These are phyloP conservation scores for Pachyrhynchus sulphureomaculatus DNA, from an alignment of 1,140 invertebrate genomes.

Conservation along the genomic window DNA sequence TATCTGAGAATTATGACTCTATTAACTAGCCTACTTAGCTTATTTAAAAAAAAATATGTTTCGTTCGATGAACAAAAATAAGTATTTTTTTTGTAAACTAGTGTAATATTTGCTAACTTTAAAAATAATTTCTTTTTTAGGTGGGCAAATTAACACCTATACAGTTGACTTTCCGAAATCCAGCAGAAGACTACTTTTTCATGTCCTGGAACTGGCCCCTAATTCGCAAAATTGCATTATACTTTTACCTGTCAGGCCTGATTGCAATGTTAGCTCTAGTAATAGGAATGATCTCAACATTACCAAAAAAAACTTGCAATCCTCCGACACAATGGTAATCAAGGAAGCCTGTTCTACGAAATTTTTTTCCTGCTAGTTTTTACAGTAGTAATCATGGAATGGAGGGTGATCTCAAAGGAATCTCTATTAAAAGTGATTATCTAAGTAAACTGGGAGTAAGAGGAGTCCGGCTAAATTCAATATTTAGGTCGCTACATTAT, in stretches of 20 bases:
- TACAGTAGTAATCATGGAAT: conserved; percentile 75
- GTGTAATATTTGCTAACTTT: too few relatives aligned
- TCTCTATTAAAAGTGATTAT: conserved; percentile 67
- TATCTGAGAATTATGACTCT: too few relatives aligned
- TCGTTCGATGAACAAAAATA: too few relatives aligned
- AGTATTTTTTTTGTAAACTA: too few relatives aligned
- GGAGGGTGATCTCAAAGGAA: conserved; percentile 71
- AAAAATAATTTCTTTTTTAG: conserved; percentile 33
- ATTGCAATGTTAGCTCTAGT: conserved; percentile 69
- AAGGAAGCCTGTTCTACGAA: conserved; percentile 79
- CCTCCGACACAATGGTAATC: conserved; percentile 72
- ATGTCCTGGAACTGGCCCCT: conserved; percentile 80
- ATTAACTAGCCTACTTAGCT: too few relatives aligned
- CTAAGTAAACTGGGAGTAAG: conserved; percentile 65
- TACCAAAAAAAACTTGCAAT: conserved; percentile 72
- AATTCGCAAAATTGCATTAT: conserved; percentile 71
- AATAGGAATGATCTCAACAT: conserved; percentile 66
- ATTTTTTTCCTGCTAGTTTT: conserved; percentile 80
- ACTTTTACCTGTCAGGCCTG: conserved; percentile 67
- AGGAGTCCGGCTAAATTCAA: conserved; percentile 71
- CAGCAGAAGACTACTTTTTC: conserved; percentile 64
- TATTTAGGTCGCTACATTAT: conserved; percentile 69
- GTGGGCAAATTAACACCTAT: conserved; percentile 50
- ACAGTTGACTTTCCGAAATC: conserved; percentile 59
- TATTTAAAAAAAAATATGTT: too few relatives aligned